phyloP scores from a whole-genome alignment of 2,797 vertebrate species.

The Parauchenoglanis punctatus region DNA sequence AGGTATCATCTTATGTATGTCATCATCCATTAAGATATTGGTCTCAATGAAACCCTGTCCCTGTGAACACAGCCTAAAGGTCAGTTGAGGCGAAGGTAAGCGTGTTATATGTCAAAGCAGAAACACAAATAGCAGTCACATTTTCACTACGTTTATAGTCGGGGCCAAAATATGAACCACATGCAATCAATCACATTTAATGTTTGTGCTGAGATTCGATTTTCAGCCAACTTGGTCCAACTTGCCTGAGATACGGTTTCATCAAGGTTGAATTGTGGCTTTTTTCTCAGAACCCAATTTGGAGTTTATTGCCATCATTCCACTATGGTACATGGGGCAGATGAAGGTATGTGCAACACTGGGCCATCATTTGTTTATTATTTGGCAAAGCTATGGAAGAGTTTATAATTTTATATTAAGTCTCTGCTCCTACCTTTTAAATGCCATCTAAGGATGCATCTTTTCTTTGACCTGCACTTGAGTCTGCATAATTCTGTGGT shows the following conservation, averaged over 20 bases:
- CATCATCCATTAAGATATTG: not conserved
- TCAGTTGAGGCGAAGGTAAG: not conserved
- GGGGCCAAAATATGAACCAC: not conserved
- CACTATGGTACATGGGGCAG: not conserved
- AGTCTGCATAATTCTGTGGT: not conserved
- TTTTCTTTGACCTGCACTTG: conserved; percentile 5
- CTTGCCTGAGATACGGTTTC: not conserved
- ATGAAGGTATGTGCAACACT: not conserved
- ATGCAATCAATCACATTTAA: conserved; percentile 14
- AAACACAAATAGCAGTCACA: not conserved
- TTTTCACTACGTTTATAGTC: not conserved
- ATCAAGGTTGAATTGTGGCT: not conserved
- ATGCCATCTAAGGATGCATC: not conserved
- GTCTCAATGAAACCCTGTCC: not conserved
- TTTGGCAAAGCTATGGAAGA: not conserved
- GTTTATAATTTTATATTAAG: not conserved
- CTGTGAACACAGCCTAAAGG: not conserved
- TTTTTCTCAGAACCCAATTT: not conserved
- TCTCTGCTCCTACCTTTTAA: not conserved
- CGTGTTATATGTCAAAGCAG: not conserved
- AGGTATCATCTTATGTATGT: not conserved
- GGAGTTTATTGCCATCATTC: not conserved
- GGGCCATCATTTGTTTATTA: conserved; percentile 1
- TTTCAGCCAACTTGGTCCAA: not conserved
- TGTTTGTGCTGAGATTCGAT: not conserved